Conservation (phyloP, 2,113 vertebrate genomes). For the Nettapus auritus region DNA sequence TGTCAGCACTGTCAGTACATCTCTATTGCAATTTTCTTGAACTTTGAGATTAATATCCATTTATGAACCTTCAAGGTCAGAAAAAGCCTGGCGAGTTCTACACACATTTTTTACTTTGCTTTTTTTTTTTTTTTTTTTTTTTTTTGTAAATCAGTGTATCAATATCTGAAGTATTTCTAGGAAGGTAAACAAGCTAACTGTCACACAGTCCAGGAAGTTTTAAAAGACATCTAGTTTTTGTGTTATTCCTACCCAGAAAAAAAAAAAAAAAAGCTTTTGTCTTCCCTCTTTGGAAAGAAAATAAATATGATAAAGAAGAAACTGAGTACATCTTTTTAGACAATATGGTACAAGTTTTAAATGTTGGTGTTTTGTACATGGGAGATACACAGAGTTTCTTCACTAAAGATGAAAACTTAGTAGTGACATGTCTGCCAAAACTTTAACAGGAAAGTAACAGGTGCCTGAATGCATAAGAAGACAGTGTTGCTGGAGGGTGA, state of each 20-base stretch:
- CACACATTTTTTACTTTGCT: not conserved
- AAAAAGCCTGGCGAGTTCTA: not conserved
- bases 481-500: not conserved
- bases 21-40: not conserved
- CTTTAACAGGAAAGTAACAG: not conserved
- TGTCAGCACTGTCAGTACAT: not conserved
- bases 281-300: not conserved
- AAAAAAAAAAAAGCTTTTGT: not conserved
- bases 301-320: not conserved
- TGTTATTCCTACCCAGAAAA: not conserved
- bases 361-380: not conserved
- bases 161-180: not conserved
- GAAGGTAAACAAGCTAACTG: not conserved
- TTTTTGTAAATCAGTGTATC: not conserved
- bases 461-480: not conserved
- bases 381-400: not conserved
- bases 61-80: not conserved
- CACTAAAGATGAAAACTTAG: not conserved
- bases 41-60: not conserved
- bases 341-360: not conserved
- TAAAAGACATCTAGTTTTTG: not conserved
- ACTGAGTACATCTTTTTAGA: not conserved
- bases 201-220: not conserved
- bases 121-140: not conserved
- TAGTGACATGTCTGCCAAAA: not conserved